Conservation (phyloP, 2,797 vertebrate species). For the Malurus splendens region DNA sequence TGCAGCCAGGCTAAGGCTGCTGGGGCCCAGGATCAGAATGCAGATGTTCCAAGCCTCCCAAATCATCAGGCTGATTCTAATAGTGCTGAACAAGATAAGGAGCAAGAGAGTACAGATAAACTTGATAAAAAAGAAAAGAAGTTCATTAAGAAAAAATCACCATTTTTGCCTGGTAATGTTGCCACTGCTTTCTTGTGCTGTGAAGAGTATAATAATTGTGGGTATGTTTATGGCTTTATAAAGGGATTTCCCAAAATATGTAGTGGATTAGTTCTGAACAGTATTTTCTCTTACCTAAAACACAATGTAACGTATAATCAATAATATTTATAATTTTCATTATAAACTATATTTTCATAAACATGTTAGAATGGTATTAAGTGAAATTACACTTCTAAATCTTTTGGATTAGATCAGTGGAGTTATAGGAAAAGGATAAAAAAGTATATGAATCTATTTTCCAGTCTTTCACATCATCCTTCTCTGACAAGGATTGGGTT, state of each 20-base stretch:
- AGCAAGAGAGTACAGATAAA: slow-evolving; percentile 75
- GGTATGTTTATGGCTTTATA: not conserved
- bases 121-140: slow-evolving; percentile 84
- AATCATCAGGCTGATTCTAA: slow-evolving; percentile 55
- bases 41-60: slow-evolving; percentile 59
- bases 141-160: slow-evolving; percentile 88
- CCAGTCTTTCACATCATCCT: not conserved
- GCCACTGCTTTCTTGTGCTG: not conserved
- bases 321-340: not conserved
- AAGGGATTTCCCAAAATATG: not conserved
- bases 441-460: not conserved
- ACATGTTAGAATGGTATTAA: not conserved
- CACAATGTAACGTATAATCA: not conserved
- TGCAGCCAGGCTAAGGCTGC: slow-evolving; percentile 62
- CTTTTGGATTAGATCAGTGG: not conserved
- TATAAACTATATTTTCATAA: not conserved
- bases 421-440: not conserved
- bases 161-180: slow-evolving; percentile 83
- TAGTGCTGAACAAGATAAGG: slow-evolving; percentile 71
- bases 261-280: not conserved
- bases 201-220: not conserved
- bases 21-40: slow-evolving; percentile 58
- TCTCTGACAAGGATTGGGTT: not conserved
- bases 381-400: not conserved
- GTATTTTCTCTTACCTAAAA: not conserved